Conservation (phyloP, 2,888 invertebrate genomes). For the Hirtodrosophila confusa region DNA sequence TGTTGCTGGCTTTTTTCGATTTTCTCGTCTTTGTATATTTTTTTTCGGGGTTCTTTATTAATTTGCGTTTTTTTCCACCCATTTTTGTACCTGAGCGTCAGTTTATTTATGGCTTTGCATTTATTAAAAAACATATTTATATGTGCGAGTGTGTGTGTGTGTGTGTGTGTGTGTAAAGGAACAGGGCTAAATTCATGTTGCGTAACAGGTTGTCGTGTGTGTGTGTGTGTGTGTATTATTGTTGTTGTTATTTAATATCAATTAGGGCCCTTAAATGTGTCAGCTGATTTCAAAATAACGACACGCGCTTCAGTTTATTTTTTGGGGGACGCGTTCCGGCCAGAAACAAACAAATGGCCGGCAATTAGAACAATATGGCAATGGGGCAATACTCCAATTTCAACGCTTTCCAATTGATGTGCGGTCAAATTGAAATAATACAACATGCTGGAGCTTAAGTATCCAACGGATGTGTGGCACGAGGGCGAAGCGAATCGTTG, state of each 20-base stretch:
- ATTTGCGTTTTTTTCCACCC: conserved; percentile 44
- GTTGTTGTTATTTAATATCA: conserved; percentile 71
- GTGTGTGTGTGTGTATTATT: conserved; percentile 32
- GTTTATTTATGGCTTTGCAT: conserved; percentile 77
- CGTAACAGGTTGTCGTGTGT: conserved; percentile 64
- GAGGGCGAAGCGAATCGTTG: conserved; percentile 41
- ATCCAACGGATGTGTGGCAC: conserved; percentile 46
- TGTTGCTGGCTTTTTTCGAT: conserved; percentile 28
- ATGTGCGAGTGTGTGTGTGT: conserved; percentile 2
- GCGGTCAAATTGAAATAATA: conserved; percentile 51
- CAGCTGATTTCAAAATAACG: conserved; percentile 77
- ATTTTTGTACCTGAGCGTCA: conserved; percentile 63
- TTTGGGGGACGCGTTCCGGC: conserved; percentile 5
- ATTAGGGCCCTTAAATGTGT: conserved; percentile 58
- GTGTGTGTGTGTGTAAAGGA: no score
- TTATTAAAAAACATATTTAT: conserved; percentile 61
- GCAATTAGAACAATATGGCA: conserved; percentile 77
- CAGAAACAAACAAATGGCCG: conserved; percentile 63
- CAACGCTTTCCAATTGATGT: conserved; percentile 63
- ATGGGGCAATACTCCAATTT: conserved; percentile 66
- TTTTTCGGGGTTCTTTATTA: conserved; percentile 49
- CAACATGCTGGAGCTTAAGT: conserved; percentile 23
- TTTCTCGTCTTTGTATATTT: conserved; percentile 40
- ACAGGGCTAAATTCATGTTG: conserved; percentile 39
- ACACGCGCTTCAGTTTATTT: conserved; percentile 69